Conservation (phyloP, 2,797 vertebrate genomes). For the Gastrophryne carolinensis region DNA sequence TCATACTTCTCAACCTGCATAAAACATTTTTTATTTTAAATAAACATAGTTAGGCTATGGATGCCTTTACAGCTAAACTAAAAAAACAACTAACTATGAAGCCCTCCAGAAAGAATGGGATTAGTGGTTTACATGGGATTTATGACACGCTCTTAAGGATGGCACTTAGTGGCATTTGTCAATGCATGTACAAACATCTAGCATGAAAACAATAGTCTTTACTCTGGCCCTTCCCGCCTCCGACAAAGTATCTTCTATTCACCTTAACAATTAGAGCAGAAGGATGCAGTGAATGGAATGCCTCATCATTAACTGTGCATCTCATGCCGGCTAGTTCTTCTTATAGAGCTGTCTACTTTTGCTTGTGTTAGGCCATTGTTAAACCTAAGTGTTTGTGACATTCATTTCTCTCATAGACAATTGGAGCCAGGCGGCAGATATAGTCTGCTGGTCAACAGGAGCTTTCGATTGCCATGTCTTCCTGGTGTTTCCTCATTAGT, state of each 20-base stretch:
- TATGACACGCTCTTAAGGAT: constrained; percentile 32
- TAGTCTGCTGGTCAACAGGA: constrained; percentile 78
- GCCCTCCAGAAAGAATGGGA: constrained; percentile 6
- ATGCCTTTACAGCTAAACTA: neutral
- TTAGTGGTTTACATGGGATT: constrained; percentile 3
- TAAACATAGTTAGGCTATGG: too few species aligned
- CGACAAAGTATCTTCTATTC: constrained; percentile 81
- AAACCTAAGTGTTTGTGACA: constrained; percentile 83
- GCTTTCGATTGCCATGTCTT: constrained; percentile 74
- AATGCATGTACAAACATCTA: neutral
- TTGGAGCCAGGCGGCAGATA: constrained; percentile 71
- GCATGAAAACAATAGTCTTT: constrained; percentile 71
- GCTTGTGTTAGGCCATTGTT: constrained; percentile 75
- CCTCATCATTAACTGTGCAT: constrained; percentile 80
- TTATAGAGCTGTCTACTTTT: constrained; percentile 69
- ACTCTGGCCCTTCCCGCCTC: constrained; percentile 68
- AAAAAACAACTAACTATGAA: neutral
- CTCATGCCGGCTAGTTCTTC: constrained; percentile 67
- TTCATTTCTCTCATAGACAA: constrained; percentile 75
- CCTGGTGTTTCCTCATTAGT: constrained; percentile 73
- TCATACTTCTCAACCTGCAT: too few species aligned
- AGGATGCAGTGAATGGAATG: constrained; percentile 84
- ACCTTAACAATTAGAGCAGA: constrained; percentile 98
- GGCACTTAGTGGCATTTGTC: neutral
- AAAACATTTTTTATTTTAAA: too few species aligned